Evolutionary conservation across 2,888 invertebrate species (phyloP), one percentile per base, ranked within the genome.

Genomic region (Idaea biselata): DNA sequence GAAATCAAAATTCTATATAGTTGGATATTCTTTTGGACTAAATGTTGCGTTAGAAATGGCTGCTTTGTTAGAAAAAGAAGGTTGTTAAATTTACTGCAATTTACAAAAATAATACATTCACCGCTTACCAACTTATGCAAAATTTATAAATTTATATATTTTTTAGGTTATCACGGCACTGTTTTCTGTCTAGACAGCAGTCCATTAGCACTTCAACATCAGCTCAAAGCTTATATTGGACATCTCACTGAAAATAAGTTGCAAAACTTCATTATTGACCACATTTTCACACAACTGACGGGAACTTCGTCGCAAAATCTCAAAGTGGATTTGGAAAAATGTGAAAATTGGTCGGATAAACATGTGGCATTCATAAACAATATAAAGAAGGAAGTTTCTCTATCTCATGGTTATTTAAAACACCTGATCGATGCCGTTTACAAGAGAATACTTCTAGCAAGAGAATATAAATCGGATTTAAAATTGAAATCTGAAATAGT

Each of bases 131-230:
- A 55, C 1, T n/a, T 55, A 16, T n/a, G 4, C 16, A 17, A 4
- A 55, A 4, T 55, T 55, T 55, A 55, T 16, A 16, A 4, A 54
- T 44, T 31, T 18, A 17, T 16, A 25, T 32, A 32, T 55, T 66
- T 74, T 74, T 4, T 73, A 81, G 79, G 78, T 71, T 66, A 72
- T 58, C 60, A 73, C 11, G 82, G 82, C 11, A 61, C 73, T 14
- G 76, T 82, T 0, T 80, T 71, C 60, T 82, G 81, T 61, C 67
- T 82, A 64, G 81, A 81, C 63, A 80, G 79, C 62, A 81, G 82
- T 65, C 82, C 82, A 17, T 80, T 78, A 60, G 75, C 73, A 14
- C 64, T 82, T 32, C 69, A 70, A 54, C 61, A 63, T 0, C 80
- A 80, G 58, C 65, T 82, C 2, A 65, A 76, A 18, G 71, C 77